Evolutionary conservation across 2,113 vertebrate genomes (phyloP).

Genomic region (Catharus fuscescens): DNA sequence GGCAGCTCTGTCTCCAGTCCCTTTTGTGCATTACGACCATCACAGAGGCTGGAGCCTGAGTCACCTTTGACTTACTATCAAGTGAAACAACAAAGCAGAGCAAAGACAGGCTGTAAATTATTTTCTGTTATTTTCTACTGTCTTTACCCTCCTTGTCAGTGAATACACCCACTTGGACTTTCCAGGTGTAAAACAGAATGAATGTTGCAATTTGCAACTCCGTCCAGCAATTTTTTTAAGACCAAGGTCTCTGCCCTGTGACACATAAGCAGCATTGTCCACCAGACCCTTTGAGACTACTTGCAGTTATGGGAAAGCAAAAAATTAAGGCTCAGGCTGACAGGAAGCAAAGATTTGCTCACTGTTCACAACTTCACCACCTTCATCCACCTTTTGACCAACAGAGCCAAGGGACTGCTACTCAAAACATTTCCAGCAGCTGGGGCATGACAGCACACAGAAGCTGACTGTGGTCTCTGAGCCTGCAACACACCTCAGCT

Average conservation of each 20-base stretch:
- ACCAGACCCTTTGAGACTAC: background rate
- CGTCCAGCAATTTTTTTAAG: background rate
- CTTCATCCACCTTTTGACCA: slow-evolving; percentile 50
- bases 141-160: background rate
- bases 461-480: background rate
- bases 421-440: slow-evolving; percentile 23
- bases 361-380: slow-evolving; percentile 44
- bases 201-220: slow-evolving; percentile 16
- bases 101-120: slow-evolving; percentile 10
- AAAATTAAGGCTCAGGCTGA: slow-evolving; percentile 10
- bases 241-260: background rate
- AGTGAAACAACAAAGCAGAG: slow-evolving; percentile 12
- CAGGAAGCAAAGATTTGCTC: slow-evolving; percentile 35
- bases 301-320: background rate
- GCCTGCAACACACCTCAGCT: background rate
- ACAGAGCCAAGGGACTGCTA: slow-evolving; percentile 16
- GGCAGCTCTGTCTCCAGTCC: background rate
- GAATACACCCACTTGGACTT: background rate
- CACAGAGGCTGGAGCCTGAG: background rate
- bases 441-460: background rate
- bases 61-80: slow-evolving; percentile 28
- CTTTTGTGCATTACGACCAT: background rate
- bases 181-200: slow-evolving; percentile 8
- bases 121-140: background rate
- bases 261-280: background rate